phyloP scores from a whole-genome alignment of 2,888 invertebrate genomes.

The Melinaea marsaeus region DNA sequence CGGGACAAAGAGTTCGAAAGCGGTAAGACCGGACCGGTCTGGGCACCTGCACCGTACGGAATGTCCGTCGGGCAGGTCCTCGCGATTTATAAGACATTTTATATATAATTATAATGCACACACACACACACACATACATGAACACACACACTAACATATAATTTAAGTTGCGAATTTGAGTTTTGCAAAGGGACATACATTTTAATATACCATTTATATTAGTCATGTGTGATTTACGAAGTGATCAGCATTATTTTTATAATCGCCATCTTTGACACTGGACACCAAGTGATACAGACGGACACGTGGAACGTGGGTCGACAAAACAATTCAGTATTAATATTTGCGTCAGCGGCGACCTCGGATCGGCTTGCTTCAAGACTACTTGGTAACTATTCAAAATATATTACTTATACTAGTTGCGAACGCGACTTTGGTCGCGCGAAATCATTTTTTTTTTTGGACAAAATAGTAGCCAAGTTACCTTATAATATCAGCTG shows the following conservation, averaged over 20 bases:
- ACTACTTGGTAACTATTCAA: too few species aligned
- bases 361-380: too few species aligned
- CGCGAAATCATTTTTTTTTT: too few species aligned
- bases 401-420: too few species aligned
- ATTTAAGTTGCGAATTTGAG: too few species aligned
- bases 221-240: neutral
- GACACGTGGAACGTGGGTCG: slow-evolving; percentile 39
- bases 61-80: slow-evolving; percentile 50
- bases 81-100: slow-evolving; percentile 40
- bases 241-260: slow-evolving; percentile 4
- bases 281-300: slow-evolving; percentile 7
- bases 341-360: slow-evolving; percentile 48
- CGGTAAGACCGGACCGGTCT: slow-evolving; percentile 49
- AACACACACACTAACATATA: too few species aligned
- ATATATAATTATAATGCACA: too few species aligned
- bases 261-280: slow-evolving; percentile 8
- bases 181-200: slow-evolving; percentile 9
- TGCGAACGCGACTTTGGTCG: too few species aligned
- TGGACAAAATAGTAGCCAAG: too few species aligned
- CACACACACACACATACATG: too few species aligned
- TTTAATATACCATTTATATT: slow-evolving; percentile 5
- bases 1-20: slow-evolving; percentile 38
- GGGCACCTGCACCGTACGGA: slow-evolving; percentile 62
- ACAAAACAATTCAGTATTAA: slow-evolving; percentile 38
- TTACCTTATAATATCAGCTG: too few species aligned